These are phyloP conservation scores for Coptotermes formosanus DNA, from an alignment of 1,140 invertebrate species.

Conservation along the genomic window DNA sequence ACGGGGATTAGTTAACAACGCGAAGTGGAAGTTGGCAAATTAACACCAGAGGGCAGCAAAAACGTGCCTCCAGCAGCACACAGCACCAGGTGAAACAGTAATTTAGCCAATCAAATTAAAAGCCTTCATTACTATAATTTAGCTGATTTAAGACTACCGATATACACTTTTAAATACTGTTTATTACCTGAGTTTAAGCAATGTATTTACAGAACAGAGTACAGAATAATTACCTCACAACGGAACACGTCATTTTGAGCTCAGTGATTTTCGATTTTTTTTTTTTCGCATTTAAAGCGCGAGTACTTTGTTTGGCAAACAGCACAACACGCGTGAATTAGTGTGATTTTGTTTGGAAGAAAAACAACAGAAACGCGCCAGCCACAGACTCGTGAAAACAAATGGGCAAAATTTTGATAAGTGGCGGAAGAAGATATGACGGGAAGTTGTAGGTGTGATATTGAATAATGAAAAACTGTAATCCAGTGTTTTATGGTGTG, in stretches of 20 bases:
- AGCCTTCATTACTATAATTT: constrained; percentile 9
- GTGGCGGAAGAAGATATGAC: background rate
- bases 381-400: background rate
- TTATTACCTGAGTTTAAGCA: background rate
- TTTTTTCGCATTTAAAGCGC: background rate
- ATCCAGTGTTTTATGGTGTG: background rate
- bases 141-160: background rate
- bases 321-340: background rate
- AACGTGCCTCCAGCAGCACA: background rate
- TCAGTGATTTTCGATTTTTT: background rate
- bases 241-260: background rate
- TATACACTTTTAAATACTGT: background rate
- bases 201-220: background rate
- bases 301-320: background rate
- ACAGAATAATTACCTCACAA: background rate
- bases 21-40: background rate
- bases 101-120: constrained; percentile 18
- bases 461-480: too few relatives aligned
- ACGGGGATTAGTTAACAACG: background rate
- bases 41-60: background rate
- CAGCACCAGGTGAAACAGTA: constrained; percentile 7
- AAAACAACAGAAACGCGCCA: background rate
- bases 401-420: background rate
- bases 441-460: background rate
- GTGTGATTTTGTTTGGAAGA: background rate